Evolutionary conservation across 2,113 vertebrate species (phyloP), one percentile per base, ranked within the genome.

Genomic region (Lota lota): DNA sequence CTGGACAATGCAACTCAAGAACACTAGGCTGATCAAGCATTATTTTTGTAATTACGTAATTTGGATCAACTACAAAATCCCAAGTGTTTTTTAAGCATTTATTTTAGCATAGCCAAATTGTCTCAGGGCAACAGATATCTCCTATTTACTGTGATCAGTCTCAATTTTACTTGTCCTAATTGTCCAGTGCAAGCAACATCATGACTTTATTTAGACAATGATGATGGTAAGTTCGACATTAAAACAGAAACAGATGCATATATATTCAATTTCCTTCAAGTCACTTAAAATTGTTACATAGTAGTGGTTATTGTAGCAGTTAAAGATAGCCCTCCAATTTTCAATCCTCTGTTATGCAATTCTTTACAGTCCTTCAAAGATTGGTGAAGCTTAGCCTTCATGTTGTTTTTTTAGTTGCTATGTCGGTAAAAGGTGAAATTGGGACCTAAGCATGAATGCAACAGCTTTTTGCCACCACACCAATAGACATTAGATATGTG

Each of bases 71-170:
- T 68, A 63, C 78, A 72, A 63, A 72, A 64, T 58, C 80, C 64
- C 67, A 77, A 75, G 61, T 81, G 73, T 83, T 81, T 82, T 59
- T 79, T 68, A 67, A 69, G 69, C 67, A 1, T 47, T 47, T 47
- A 5, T 81, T 85, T 83, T 70, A 73, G 71, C 81, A 86, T 64
- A 74, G 73, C 72, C 72, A 77, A 86, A 83, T 82, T 84, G 85
- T 87, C 84, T 90, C 80, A 87, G 80, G 85, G 84, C 85, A 85
- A 61, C 74, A 77, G 73, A 70, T 59, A 11, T 78, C 75, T 70
- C 53, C n/a, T 56, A 56, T 18, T 56, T 56, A 17, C 16, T 56
- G 16, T 17, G 53, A 56, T 56, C 53, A 56, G 53, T 56, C 53
- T 17, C n/a, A 56, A 18, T n/a, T 56, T 56, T 18, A 56, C n/a